phyloP scores from a whole-genome alignment of 2,113 vertebrate genomes.

The Piliocolobus tephrosceles region DNA sequence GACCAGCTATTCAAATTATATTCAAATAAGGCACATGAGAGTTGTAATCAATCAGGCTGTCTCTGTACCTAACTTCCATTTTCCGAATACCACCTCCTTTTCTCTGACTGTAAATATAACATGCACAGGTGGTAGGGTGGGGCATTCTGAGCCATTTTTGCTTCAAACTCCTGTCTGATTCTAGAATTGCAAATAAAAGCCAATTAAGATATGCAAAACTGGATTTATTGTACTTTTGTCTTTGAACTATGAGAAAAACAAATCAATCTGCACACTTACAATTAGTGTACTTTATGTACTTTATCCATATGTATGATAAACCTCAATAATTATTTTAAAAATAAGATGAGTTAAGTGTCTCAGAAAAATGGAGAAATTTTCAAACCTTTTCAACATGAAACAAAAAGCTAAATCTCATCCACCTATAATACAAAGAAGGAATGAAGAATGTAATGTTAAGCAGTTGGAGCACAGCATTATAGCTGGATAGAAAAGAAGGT shows the following conservation, averaged over 20 bases:
- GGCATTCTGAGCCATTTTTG: background rate
- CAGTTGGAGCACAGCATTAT: background rate
- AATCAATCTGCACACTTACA: background rate
- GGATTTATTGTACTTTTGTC: background rate
- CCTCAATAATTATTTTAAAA: background rate
- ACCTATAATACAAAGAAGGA: background rate
- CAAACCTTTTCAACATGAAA: background rate
- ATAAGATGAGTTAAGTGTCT: background rate
- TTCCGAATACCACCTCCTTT: background rate
- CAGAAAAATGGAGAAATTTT: background rate
- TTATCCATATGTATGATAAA: background rate
- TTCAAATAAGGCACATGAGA: background rate
- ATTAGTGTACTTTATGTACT: background rate
- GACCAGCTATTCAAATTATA: background rate
- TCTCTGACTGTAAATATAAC: background rate
- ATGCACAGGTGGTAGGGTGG: background rate
- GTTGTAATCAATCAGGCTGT: background rate
- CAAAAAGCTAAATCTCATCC: background rate
- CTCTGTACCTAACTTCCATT: background rate
- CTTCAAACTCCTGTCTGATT: background rate
- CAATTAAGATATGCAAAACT: background rate
- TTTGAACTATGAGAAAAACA: background rate
- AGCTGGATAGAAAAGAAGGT: background rate
- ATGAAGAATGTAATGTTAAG: background rate
- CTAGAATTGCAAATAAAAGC: background rate